A percentile compares a stretch with the other conserved stretches of the same genome.
Evolutionary conservation across 2,113 vertebrate genomes (phyloP).

Genomic region (Pteronura brasiliensis): DNA sequence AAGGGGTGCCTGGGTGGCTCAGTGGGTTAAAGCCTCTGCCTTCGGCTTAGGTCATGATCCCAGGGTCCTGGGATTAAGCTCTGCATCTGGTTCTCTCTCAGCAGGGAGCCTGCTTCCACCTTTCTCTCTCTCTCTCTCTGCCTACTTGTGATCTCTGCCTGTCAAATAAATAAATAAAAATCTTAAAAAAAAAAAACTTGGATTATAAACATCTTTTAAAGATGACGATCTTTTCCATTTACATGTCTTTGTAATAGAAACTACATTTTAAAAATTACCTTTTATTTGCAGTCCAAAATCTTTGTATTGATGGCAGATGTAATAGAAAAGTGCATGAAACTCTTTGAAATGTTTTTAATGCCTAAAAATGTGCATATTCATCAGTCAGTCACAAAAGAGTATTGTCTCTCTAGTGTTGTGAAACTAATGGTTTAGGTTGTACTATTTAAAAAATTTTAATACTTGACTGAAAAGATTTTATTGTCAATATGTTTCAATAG

Average conservation of each 20-base stretch:
- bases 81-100: no score
- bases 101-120: no score
- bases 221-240: not conserved
- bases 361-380: not conserved
- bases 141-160: no score
- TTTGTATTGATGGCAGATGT: not conserved
- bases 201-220: not conserved
- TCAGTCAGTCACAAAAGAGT: not conserved
- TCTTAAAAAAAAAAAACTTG: no score
- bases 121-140: no score
- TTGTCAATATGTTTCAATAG: not conserved
- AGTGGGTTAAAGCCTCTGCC: no score
- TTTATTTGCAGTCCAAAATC: not conserved
- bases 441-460: not conserved
- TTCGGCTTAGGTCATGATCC: no score
- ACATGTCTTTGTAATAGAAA: not conserved
- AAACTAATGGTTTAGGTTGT: not conserved
- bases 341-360: not conserved
- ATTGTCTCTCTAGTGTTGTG: not conserved
- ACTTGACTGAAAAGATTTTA: not conserved
- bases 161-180: no score
- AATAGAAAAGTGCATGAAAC: not conserved
- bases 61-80: no score
- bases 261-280: not conserved
- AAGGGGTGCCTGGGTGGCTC: not conserved